Conservation (phyloP, 2,113 vertebrate genomes). For the Brachyhypopomus occidentalis region DNA sequence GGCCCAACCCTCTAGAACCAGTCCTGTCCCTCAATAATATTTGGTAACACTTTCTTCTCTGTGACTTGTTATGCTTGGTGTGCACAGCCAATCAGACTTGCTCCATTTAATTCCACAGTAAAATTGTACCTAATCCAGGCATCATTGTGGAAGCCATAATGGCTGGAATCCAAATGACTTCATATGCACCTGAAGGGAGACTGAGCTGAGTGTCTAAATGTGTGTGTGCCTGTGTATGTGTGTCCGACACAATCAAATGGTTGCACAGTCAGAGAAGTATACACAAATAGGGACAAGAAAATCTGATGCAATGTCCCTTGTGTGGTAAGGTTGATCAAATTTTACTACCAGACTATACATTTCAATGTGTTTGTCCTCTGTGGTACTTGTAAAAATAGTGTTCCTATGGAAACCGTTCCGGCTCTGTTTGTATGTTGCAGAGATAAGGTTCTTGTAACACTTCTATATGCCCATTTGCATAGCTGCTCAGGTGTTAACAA, state of each 20-base stretch:
- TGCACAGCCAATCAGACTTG: constrained; percentile 14
- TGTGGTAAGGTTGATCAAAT: constrained; percentile 12
- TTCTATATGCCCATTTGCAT: constrained; percentile 45
- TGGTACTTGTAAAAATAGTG: constrained; percentile 39
- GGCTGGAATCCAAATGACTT: constrained; percentile 36
- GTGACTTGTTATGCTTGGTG: constrained; percentile 6
- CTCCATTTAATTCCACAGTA: constrained; percentile 34
- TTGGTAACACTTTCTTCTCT: neutral
- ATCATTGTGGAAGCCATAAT: neutral
- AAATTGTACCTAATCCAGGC: constrained; percentile 27
- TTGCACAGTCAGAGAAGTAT: neutral
- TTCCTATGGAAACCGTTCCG: constrained; percentile 65
- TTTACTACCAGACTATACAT: neutral
- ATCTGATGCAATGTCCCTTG: neutral
- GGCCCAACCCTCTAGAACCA: neutral
- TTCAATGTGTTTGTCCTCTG: neutral
- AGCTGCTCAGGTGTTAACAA: constrained; percentile 27
- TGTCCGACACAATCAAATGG: neutral
- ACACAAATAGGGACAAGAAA: neutral
- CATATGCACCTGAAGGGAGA: constrained; percentile 1
- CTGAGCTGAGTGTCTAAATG: neutral
- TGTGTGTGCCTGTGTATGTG: neutral
- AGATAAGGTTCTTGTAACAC: constrained; percentile 21
- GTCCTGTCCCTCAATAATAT: no score
- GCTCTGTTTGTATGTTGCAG: constrained; percentile 41